Percentiles rank a stretch among this genome's conserved stretches.
These are phyloP conservation scores for Sebastolobus alascanus DNA, from an alignment of 2,797 vertebrate species.

Conservation along the genomic window DNA sequence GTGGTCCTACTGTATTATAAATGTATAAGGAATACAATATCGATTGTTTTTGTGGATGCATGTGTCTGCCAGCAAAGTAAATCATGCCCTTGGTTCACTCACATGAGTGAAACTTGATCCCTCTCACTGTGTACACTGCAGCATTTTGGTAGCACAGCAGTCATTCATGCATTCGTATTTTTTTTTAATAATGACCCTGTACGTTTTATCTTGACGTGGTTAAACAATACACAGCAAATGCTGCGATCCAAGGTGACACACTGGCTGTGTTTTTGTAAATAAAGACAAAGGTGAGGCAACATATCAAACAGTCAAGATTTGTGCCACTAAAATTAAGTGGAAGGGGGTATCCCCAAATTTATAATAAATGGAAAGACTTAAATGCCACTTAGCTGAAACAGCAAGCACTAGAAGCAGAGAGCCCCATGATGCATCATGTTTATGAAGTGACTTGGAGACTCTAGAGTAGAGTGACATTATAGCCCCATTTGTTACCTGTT, in stretches of 20 bases:
- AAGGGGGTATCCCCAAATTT: not conserved
- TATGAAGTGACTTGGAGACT: not conserved
- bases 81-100: not conserved
- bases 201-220: constrained; percentile 39
- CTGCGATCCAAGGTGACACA: constrained; percentile 36
- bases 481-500: constrained; percentile 84
- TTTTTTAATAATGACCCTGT: constrained; percentile 15
- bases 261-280: constrained; percentile 8
- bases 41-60: not conserved
- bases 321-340: not conserved
- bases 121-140: constrained; percentile 2
- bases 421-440: not conserved
- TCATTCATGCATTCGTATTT: constrained; percentile 12
- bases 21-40: not conserved
- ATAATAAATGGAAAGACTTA: not conserved
- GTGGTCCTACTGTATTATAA: not conserved
- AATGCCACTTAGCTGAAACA: not conserved
- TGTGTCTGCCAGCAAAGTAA: not conserved
- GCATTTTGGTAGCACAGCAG: not conserved
- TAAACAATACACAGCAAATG: constrained; percentile 38
- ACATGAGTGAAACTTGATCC: not conserved
- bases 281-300: constrained; percentile 12
- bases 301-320: constrained; percentile 1
- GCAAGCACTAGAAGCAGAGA: not conserved
- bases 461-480: not conserved